Evolutionary conservation across 2,888 invertebrate genomes (phyloP), one percentile per base, ranked within the genome.

Genomic region (Steinernema scapterisci): DNA sequence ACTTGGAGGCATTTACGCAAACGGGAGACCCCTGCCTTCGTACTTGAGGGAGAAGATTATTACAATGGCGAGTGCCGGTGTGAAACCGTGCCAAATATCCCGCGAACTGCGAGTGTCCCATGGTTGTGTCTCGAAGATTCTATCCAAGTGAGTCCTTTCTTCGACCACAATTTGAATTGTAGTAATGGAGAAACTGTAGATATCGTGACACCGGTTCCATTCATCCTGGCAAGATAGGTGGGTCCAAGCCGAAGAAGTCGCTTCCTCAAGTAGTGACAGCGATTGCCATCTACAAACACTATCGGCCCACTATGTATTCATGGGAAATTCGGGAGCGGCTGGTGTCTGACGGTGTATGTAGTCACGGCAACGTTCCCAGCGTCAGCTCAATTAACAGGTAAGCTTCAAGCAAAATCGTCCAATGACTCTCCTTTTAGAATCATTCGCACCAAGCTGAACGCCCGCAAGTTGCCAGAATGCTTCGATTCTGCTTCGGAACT

Each of bases 161-260:
- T 25, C 71, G 25, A 74, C 19, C 19, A 6, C 1, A 13, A n/a
- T 27, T n/a, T n/a, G 23, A 27, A 46, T 74, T 51, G 31, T 80
- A 76, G 75, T 80, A 31, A 52, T 72, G 80, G 70, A 80, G 19
- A 21, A 45, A 25, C 23, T 74, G 38, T 44, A 80, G 80, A 75
- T 80, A 56, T 70, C 76, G 80, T 6, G 77, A 80, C 71, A 80
- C 80, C 2, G 80, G 80, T 27, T 80, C 80, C 23, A 80, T 80
- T 21, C 70, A 75, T 21, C 80, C 80, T 6, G 80, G 80, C 7
- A 80, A 80, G 71, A 80, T 80, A 45, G 80, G 80, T 43, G 80
- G 80, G 16, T 78, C 78, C 21, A 80, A 80, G 72, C 80, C 80
- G 16, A 80, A 80, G 43, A 80, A 80, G 72, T 80, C 78, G 13